Conservation (phyloP, 2,113 vertebrate genomes). For the Psammodynastes pulverulentus region DNA sequence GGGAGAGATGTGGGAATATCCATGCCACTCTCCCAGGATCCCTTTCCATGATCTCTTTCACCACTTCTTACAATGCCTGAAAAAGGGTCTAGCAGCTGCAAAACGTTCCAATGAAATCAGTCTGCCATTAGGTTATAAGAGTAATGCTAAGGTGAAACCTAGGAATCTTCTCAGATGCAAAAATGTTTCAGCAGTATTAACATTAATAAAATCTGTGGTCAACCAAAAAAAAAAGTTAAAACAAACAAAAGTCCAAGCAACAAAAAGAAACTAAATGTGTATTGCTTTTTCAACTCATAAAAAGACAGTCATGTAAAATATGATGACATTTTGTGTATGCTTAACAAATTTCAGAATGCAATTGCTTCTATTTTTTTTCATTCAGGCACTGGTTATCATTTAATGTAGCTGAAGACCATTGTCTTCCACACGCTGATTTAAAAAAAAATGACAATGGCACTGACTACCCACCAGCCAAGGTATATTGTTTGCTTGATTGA, state of each 20-base stretch:
- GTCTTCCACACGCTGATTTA: background rate
- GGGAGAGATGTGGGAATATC: background rate
- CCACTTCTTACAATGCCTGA: background rate
- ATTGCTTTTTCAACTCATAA: constrained; percentile 28
- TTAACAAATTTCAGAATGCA: constrained; percentile 4
- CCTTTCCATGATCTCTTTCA: background rate
- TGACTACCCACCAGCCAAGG: background rate
- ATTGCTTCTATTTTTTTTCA: constrained; percentile 2
- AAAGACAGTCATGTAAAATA: constrained; percentile 15
- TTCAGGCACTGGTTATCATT: background rate
- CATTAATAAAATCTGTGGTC: constrained; percentile 12
- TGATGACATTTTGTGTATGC: too few relatives aligned
- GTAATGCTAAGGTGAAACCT: constrained; percentile 22
- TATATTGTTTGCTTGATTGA: background rate
- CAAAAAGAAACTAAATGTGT: constrained; percentile 36
- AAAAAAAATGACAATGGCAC: rapidly evolving
- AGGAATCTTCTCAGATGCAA: constrained; percentile 26
- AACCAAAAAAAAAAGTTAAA: constrained; percentile 23
- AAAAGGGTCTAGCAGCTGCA: background rate
- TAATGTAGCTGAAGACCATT: background rate
- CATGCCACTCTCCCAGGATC: background rate
- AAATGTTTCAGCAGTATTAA: constrained; percentile 38
- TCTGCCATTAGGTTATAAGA: background rate
- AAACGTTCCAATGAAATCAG: background rate
- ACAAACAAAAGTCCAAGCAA: constrained; percentile 25